A percentile compares a stretch with the other conserved stretches of the same genome.
These are phyloP conservation scores for Oscheius sp. DNA, from an alignment of 2,888 invertebrate genomes.

Conservation along the genomic window DNA sequence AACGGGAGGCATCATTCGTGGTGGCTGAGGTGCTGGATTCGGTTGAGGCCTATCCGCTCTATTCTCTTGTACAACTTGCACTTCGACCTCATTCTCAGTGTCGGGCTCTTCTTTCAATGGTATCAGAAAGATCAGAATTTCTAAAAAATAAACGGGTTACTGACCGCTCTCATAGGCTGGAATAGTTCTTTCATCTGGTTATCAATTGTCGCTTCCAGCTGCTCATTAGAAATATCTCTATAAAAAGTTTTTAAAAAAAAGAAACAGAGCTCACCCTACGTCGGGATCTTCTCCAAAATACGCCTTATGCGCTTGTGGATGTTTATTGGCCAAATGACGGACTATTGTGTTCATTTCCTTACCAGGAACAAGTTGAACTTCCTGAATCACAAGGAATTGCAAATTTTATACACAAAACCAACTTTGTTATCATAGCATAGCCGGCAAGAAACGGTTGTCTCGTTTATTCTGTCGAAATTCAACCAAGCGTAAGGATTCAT, in stretches of 20 bases:
- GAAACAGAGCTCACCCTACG: neutral
- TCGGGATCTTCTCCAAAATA: neutral
- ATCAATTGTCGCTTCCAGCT: neutral
- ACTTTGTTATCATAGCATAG: neutral
- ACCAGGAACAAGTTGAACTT: neutral
- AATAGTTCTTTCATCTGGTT: neutral
- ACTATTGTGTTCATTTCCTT: neutral
- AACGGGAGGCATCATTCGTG: neutral
- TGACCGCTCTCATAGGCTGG: neutral
- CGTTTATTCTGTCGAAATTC: slow-evolving; percentile 1
- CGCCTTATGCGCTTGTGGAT: too few relatives aligned
- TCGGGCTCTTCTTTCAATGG: too few relatives aligned
- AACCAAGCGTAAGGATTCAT: neutral
- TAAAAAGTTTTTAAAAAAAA: neutral
- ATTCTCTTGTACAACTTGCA: too few relatives aligned
- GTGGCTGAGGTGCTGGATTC: neutral
- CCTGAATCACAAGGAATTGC: neutral
- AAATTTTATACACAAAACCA: neutral
- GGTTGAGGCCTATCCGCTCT: too few relatives aligned
- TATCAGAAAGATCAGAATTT: too few relatives aligned
- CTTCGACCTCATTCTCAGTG: too few relatives aligned
- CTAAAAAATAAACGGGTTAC: too few relatives aligned
- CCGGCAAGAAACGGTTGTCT: neutral
- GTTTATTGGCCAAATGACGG: too few relatives aligned
- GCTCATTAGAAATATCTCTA: neutral